Conservation (phyloP, 1,140 invertebrate genomes). For the Micrasema longulum region DNA sequence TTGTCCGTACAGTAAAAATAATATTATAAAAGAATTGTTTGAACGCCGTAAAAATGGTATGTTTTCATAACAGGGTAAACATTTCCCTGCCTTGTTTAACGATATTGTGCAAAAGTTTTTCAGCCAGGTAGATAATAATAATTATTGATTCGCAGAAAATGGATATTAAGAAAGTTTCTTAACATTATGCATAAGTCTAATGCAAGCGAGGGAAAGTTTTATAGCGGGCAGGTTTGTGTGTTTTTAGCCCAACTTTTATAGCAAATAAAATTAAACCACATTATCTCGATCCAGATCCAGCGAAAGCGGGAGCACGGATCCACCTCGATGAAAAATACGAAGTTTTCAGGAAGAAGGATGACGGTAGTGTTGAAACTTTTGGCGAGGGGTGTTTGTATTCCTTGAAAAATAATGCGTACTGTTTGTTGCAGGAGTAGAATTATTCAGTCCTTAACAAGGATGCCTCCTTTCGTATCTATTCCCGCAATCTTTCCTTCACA, state of each 20-base stretch:
- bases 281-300: slow-evolving; percentile 12
- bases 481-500: slow-evolving; percentile 52
- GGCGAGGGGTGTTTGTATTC: no score
- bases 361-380: no score
- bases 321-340: background rate
- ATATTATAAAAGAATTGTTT: no score
- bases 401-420: no score
- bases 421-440: slow-evolving; percentile 23
- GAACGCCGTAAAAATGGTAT: no score
- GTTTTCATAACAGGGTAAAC: no score
- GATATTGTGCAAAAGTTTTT: no score
- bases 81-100: no score
- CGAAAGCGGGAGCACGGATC: background rate
- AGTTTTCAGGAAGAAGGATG: no score
- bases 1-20: no score
- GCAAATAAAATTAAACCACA: slow-evolving; percentile 12
- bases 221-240: background rate
- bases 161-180: background rate
- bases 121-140: no score
- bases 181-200: slow-evolving; percentile 17
- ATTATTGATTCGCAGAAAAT: no score
- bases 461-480: slow-evolving; percentile 47
- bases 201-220: slow-evolving; percentile 6
- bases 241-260: slow-evolving; percentile 22
- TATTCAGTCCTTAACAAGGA: slow-evolving; percentile 41